Evolutionary conservation across 1,140 invertebrate genomes (phyloP).

Genomic region (Drosophila ercepeae): DNA sequence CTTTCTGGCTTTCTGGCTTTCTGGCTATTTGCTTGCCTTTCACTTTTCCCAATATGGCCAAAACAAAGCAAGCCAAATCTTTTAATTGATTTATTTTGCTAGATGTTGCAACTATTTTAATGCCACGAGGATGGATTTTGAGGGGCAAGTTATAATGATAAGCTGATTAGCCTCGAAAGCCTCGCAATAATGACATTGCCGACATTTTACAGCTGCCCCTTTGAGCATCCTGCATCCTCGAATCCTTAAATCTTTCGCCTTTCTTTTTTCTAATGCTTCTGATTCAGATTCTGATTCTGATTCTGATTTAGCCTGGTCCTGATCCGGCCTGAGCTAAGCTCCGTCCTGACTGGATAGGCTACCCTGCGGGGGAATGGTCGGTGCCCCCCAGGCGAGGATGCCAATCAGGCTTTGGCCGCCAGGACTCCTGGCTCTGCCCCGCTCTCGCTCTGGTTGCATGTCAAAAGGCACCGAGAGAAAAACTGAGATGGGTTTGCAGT

Average conservation of each 20-base stretch:
- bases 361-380: conserved; percentile 13
- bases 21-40: conserved; percentile 24
- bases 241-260: background rate
- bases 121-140: background rate
- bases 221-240: background rate
- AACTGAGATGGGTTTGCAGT: background rate
- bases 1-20: conserved; percentile 5
- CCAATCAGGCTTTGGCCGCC: conserved; percentile 40
- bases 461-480: background rate
- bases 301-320: background rate
- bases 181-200: conserved; percentile 68
- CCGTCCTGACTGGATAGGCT: background rate
- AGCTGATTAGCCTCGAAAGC: conserved; percentile 73
- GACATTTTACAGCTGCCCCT: conserved; percentile 57
- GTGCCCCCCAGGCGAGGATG: conserved; percentile 41
- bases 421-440: conserved; percentile 5
- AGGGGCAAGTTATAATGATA: conserved; percentile 59
- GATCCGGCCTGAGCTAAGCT: conserved; percentile 9
- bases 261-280: conserved; percentile 1
- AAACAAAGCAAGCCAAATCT: conserved; percentile 39
- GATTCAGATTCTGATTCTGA: conserved; percentile 11
- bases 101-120: conserved; percentile 63
- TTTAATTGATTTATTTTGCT: conserved; percentile 75
- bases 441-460: conserved; percentile 27
- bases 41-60: conserved; percentile 13